Conservation (phyloP, 2,113 vertebrate genomes). For the Microtus ochrogaster region DNA sequence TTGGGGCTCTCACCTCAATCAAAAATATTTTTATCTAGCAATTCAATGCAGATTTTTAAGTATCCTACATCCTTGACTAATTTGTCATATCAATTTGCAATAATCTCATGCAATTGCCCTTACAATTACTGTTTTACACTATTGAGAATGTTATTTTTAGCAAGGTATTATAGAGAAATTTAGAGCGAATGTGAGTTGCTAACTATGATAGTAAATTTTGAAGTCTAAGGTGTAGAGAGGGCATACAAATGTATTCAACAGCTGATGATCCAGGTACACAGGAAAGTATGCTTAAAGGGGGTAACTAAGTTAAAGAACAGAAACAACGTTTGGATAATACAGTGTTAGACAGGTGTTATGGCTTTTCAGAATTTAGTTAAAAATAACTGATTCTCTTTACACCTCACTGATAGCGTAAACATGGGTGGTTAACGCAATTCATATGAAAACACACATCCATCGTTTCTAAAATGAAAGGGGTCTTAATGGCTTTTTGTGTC, state of each 20-base stretch:
- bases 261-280: background rate
- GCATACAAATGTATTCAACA: background rate
- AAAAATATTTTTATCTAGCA: background rate
- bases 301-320: background rate
- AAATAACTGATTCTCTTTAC: background rate
- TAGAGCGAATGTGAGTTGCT: background rate
- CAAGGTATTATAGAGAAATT: background rate
- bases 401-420: background rate
- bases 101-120: background rate
- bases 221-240: background rate
- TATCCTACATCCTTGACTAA: background rate
- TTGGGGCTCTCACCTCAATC: background rate
- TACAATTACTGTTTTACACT: background rate
- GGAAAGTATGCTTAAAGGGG: background rate
- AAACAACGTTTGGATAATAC: background rate
- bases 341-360: background rate
- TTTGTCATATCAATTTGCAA: slow-evolving; percentile 41
- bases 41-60: background rate
- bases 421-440: background rate
- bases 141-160: background rate
- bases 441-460: background rate
- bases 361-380: background rate
- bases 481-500: background rate
- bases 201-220: background rate
- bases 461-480: slow-evolving; percentile 7